Base-by-base conservation (phyloP, 1,140 invertebrate species). In the Drosophila chauvacae region DNA sequence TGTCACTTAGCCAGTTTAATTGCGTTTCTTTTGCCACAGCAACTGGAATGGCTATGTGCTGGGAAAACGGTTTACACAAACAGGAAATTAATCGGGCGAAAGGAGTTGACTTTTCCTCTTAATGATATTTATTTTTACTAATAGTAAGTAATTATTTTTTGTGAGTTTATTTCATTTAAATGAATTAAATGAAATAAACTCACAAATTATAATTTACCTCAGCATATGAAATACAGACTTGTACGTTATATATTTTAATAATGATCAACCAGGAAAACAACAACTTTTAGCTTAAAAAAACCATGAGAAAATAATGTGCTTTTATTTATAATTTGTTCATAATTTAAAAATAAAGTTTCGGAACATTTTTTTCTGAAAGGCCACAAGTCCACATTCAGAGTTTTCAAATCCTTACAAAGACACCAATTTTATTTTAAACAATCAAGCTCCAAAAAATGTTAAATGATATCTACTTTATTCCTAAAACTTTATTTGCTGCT, bases 1-100 rank as follows among this genome's bases (percentile, higher is more conserved):
- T 77, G 60, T 80, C 35, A 88, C 80, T 88, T 87, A 87, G 60
- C 83, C 77, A 88, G 83, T 87, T 87, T 87, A 80, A 81, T 84
- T 87, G 69, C 80, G 65, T 83, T 82, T 86, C 63, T 80, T 87
- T 77, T 62, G 10, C 53, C 44, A 18, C 41, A 30, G 33, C 42
- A 26, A 30, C 41, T 42, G 11, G 51, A 35, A 37, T 48, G n/a
- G 39, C 18, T 14, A 48, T 50, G 42, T 42, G 63, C 42, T 39
- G 18, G n/a, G 18, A 35, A 23, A 47, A 35, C 18, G 41, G 37
- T 28, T 28, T 41, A 64, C 48, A 45, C 18, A 50, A 80, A 63
- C 56, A 61, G 59, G 60, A 72, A 73, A 47, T 37, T 14, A 50
- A 23, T 50, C 14, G 14, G 23, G 23, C 23, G 26, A 51, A 72